phyloP scores from a whole-genome alignment of 2,797 vertebrate genomes.

The Microhierax caerulescens region DNA sequence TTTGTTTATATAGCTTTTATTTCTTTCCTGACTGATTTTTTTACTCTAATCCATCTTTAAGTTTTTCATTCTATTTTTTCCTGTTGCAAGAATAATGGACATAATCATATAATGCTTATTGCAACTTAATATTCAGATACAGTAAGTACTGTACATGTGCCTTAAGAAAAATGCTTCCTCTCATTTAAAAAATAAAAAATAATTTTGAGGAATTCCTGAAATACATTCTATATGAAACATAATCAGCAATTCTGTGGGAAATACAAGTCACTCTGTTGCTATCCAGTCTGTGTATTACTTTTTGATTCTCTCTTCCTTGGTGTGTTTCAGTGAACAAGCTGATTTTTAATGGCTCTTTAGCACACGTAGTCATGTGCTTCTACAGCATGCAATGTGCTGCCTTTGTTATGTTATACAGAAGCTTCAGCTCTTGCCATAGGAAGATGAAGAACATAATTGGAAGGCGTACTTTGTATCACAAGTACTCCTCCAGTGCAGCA shows the following conservation, averaged over 20 bases:
- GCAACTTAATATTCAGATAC: not conserved
- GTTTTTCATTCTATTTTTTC: not conserved
- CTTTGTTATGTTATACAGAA: not conserved
- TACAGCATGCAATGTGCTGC: not conserved
- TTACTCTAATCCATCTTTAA: not conserved
- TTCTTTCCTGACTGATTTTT: not conserved
- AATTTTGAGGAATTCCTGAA: not conserved
- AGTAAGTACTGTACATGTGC: not conserved
- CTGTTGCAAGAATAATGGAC: not conserved
- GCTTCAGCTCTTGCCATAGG: not conserved
- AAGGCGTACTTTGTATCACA: not conserved
- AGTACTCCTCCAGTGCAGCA: not conserved
- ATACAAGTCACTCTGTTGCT: not conserved
- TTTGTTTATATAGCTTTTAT: conserved; percentile 10
- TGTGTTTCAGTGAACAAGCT: not conserved
- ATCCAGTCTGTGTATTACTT: not conserved
- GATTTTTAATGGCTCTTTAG: not conserved
- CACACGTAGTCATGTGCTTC: not conserved
- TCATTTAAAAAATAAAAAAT: not conserved
- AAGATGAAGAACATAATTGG: not conserved
- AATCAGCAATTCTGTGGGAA: not conserved
- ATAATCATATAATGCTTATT: not conserved
- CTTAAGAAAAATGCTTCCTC: not conserved
- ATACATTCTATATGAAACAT: not conserved
- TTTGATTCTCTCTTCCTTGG: not conserved